Evolutionary conservation across 2,888 invertebrate genomes (phyloP), one percentile per base, ranked within the genome.

Genomic region (Drosophila meridionalis): DNA sequence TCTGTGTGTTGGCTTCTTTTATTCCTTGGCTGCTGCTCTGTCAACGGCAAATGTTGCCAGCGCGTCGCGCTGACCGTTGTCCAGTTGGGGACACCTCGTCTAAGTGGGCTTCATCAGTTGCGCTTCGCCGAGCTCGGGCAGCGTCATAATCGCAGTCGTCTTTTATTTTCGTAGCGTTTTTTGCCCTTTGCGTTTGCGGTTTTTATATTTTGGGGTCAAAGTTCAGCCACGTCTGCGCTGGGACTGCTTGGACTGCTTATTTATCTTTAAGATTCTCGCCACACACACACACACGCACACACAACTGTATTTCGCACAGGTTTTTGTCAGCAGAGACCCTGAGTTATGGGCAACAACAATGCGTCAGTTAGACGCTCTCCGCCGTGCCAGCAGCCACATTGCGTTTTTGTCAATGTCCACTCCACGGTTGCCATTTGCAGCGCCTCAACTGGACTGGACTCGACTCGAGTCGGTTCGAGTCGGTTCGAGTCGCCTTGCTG

Each of bases 51-150:
- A 87, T 85, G 89, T 81, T 83, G 87, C 85, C 78, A 73, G 61
- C 71, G 48, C 61, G 38, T 38, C 48, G 75, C 75, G 72, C 81
- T 87, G 86, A 87, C 86, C 86, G 68, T 76, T 83, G 82, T 78
- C 78, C 75, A 65, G 69, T 60, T 70, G 66, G 71, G 82, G 80
- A 89, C 73, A 85, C 89, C 84, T 84, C 79, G 52, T 55, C 84
- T 89, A 87, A 90, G 90, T 90, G 90, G 87, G 82, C 86, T 90
- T 92, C 92, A 91, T 91, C 91, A 91, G 91, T 88, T 89, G 91
- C 89, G 91, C 92, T 88, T 83, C 88, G 91, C 71, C 83, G 87
- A 71, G 59, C 79, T 69, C 50, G 72, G 69, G 57, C 78, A 81
- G 84, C 85, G 66, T 86, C 87, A 89, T 87, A 89, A 87, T 89